These are phyloP conservation scores for Octomys mimax DNA, from an alignment of 2,797 vertebrate species.

Conservation along the genomic window DNA sequence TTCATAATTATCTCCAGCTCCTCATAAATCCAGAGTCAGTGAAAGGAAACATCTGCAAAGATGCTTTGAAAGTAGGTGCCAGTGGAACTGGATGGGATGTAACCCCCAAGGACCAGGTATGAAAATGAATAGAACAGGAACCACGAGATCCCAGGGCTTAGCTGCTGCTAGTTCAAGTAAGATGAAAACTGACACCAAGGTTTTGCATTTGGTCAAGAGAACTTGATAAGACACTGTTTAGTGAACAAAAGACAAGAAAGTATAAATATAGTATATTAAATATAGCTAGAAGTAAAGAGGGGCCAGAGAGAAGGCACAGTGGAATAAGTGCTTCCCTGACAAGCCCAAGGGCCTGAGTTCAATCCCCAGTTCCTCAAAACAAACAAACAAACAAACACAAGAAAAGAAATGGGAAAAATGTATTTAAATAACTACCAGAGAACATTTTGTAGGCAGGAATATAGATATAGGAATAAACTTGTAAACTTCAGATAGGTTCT, in stretches of 20 bases:
- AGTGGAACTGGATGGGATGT: neutral
- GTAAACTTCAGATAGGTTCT: neutral
- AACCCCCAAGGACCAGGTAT: neutral
- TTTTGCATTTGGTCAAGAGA: neutral
- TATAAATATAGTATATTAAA: neutral
- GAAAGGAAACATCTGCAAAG: neutral
- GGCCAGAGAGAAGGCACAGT: no score
- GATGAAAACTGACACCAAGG: neutral
- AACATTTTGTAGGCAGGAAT: neutral
- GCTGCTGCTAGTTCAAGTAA: neutral
- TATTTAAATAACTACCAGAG: neutral
- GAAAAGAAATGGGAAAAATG: neutral
- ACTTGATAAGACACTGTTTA: neutral
- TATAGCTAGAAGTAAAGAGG: neutral
- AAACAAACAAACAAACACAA: no score
- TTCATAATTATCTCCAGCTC: neutral
- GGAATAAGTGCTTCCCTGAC: no score
- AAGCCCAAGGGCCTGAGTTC: no score
- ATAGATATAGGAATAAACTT: neutral
- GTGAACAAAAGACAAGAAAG: neutral
- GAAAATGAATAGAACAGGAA: neutral
- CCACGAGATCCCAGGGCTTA: neutral
- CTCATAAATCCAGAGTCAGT: neutral
- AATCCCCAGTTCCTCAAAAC: no score
- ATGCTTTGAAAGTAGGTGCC: neutral